These are phyloP conservation scores for Drosophila sp. DNA, from an alignment of 1,140 invertebrate genomes.

Conservation along the genomic window DNA sequence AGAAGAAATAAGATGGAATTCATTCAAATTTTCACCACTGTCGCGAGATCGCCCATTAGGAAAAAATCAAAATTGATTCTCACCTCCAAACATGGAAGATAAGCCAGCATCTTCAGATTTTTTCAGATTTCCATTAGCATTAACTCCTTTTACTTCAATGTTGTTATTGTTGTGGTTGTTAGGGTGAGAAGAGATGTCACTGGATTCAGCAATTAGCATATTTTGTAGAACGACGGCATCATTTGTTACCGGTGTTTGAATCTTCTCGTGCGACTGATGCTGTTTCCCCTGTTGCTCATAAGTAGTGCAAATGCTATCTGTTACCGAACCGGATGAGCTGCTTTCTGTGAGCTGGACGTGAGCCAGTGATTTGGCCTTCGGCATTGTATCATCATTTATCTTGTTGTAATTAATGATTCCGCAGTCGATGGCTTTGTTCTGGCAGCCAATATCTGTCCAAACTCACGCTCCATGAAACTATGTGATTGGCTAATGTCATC, in stretches of 20 bases:
- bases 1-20: too few species aligned
- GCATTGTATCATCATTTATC: not conserved
- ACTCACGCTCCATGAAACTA: conserved; percentile 68
- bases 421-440: conserved; percentile 9
- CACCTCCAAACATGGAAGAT: conserved; percentile 68
- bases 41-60: too few species aligned
- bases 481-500: conserved; percentile 55
- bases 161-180: conserved; percentile 39
- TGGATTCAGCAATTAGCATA: conserved; percentile 37
- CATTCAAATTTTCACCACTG: too few species aligned
- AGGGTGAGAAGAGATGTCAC: not conserved
- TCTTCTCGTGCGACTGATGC: conserved; percentile 21
- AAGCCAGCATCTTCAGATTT: conserved; percentile 53
- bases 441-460: conserved; percentile 24
- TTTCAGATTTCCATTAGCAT: conserved; percentile 37
- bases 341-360: conserved; percentile 86
- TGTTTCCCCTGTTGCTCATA: conserved; percentile 85
- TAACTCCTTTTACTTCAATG: conserved; percentile 8
- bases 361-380: conserved; percentile 29
- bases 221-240: conserved; percentile 33
- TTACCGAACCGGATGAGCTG: conserved; percentile 88
- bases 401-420: not conserved
- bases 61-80: not conserved
- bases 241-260: conserved; percentile 2
- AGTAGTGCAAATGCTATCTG: conserved; percentile 87